These are phyloP conservation scores for Linepithema humile DNA, from an alignment of 1,140 invertebrate genomes.

Conservation along the genomic window DNA sequence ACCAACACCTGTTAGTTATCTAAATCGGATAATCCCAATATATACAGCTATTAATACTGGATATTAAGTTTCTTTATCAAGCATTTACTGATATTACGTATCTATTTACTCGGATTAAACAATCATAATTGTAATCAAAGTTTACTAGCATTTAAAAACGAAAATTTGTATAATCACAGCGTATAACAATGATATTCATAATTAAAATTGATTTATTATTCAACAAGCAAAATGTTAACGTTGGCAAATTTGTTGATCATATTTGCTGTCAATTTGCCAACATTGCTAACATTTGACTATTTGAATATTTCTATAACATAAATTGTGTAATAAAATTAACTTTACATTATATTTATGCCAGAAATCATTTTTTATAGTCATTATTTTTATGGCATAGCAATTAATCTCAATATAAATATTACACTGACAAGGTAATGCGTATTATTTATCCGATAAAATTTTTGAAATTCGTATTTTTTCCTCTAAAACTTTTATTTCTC, in stretches of 20 bases:
- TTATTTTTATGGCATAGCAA: background rate
- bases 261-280: too few species aligned
- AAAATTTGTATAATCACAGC: background rate
- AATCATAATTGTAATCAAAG: background rate
- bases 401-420: background rate
- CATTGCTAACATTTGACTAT: too few species aligned
- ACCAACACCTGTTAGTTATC: conserved; percentile 11
- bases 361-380: background rate
- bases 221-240: too few species aligned
- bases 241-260: too few species aligned
- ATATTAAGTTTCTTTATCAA: conserved; percentile 29
- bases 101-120: background rate
- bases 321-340: background rate
- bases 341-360: background rate
- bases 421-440: background rate
- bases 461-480: background rate
- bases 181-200: background rate
- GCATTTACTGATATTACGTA: background rate
- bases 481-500: background rate
- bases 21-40: conserved; percentile 23
- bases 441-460: background rate
- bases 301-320: background rate
- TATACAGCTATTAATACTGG: background rate
- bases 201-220: conserved; percentile 11
- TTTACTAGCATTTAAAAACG: background rate